phyloP scores from a whole-genome alignment of 92 coral and sea anemone genomes.

The Phenganax marumi region DNA sequence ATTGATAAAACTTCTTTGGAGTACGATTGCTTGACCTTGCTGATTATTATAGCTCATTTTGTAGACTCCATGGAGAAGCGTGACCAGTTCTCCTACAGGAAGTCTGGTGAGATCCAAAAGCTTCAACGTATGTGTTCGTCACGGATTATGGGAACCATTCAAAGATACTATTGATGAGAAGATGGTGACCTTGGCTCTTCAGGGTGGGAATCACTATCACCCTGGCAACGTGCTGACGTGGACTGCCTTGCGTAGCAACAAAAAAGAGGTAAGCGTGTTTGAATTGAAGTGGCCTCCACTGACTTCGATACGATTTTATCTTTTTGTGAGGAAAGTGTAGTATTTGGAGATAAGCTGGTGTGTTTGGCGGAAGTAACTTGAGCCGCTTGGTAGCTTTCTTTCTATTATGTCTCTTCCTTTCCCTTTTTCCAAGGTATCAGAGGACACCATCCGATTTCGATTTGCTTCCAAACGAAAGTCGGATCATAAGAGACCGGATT shows the following conservation, averaged over 20 bases:
- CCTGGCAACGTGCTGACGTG: constrained; percentile 83
- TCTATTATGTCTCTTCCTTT: background rate
- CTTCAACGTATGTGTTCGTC: constrained; percentile 71
- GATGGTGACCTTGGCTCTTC: constrained; percentile 60
- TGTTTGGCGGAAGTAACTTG: no score
- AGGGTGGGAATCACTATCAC: constrained; percentile 65
- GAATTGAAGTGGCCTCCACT: background rate
- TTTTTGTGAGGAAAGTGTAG: no score
- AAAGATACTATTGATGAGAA: constrained; percentile 64
- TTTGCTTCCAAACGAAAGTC: constrained; percentile 67
- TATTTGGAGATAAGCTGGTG: no score
- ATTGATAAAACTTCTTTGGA: no score
- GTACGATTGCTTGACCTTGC: background rate
- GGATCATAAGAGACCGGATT: constrained; percentile 60
- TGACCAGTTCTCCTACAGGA: constrained; percentile 59
- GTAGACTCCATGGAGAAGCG: constrained; percentile 53
- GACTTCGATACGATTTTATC: background rate
- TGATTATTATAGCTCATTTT: background rate
- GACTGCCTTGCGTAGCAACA: constrained; percentile 13
- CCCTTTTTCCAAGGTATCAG: background rate
- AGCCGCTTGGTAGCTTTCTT: background rate
- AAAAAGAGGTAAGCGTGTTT: constrained; percentile 25
- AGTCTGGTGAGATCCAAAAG: constrained; percentile 89
- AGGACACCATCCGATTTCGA: constrained; percentile 62
- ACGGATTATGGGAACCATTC: constrained; percentile 94